These are phyloP conservation scores for Dione vanillae DNA, from an alignment of 2,888 invertebrate species.

Conservation along the genomic window DNA sequence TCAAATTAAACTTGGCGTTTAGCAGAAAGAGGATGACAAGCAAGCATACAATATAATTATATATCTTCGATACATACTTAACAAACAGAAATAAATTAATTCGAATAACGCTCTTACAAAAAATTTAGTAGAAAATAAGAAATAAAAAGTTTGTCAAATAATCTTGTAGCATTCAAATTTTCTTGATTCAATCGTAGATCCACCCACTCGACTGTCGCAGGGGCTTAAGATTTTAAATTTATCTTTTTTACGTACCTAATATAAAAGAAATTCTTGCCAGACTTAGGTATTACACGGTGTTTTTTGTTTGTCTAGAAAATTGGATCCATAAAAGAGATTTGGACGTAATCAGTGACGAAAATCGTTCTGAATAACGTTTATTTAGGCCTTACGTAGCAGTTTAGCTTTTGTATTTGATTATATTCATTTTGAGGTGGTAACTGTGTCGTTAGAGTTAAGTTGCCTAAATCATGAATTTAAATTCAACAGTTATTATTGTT, in stretches of 20 bases:
- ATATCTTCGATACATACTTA: too few species aligned
- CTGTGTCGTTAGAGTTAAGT: neutral
- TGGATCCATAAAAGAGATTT: constrained; percentile 18
- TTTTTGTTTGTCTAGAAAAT: constrained; percentile 21
- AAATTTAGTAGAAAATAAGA: neutral
- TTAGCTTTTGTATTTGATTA: neutral
- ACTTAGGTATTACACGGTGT: neutral
- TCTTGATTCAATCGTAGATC: constrained; percentile 27
- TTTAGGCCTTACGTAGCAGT: neutral
- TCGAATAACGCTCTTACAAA: neutral
- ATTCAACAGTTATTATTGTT: too few species aligned
- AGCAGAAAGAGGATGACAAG: too few species aligned
- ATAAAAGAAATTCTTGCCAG: neutral
- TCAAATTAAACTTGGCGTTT: too few species aligned
- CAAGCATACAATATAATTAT: too few species aligned
- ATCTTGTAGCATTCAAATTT: constrained; percentile 26
- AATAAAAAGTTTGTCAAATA: constrained; percentile 7
- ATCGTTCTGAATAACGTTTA: constrained; percentile 1
- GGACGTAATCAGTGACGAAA: constrained; percentile 2
- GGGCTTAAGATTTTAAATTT: constrained; percentile 37
- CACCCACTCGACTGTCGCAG: constrained; percentile 21
- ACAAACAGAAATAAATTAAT: neutral
- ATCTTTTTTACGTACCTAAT: constrained; percentile 7
- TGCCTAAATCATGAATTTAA: too few species aligned
- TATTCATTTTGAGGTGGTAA: neutral